Base-by-base conservation (phyloP, 2,888 invertebrate species). In the Xestoiulus laeticollis region DNA sequence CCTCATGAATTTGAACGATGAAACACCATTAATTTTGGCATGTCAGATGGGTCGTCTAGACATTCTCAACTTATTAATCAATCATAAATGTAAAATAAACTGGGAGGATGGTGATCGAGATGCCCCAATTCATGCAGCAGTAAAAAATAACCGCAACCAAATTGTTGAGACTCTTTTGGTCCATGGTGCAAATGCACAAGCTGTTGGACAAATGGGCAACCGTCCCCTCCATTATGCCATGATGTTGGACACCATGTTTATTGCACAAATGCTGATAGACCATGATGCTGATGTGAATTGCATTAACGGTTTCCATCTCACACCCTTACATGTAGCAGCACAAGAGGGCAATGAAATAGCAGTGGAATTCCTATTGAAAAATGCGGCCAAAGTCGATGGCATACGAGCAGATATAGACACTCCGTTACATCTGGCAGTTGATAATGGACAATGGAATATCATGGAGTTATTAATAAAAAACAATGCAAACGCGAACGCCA, bases 211-310 rank as follows among this genome's bases (percentile, higher is more conserved):
- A 30, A 30, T 22, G 12, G 78, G 78, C 78, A 78, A 78, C 30
- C 78, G 30, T 14, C 78, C 78, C 1, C 78, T 78, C 30, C 78
- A 78, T 78, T 78, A 78, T 26, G 12, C 26, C 14, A 78, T 78
- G 30, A 78, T 14, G 30, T 26, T 30, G 14, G 14, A 78, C 16
- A 30, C 30, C 6, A 30, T 78, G 30, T 10, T 14, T 0, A 78
- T 78, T 14, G 0, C 30, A 10, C 30, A 78, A 22, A 78, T 78
- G 30, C 78, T 78, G 12, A 12, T 78, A 14, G 44, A 44, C 22
- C 19, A 94, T 87, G 95, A 94, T 30, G 95, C 96, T 0, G 93
- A 94, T 90, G 94, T 96, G 0, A 94, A 95, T 91, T 91, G 91
- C 87, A 5, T 43, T 0, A 53, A 87, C 26, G n/a, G 12, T 22